phyloP scores from a whole-genome alignment of 2,797 vertebrate genomes.

The Gallirallus australis region DNA sequence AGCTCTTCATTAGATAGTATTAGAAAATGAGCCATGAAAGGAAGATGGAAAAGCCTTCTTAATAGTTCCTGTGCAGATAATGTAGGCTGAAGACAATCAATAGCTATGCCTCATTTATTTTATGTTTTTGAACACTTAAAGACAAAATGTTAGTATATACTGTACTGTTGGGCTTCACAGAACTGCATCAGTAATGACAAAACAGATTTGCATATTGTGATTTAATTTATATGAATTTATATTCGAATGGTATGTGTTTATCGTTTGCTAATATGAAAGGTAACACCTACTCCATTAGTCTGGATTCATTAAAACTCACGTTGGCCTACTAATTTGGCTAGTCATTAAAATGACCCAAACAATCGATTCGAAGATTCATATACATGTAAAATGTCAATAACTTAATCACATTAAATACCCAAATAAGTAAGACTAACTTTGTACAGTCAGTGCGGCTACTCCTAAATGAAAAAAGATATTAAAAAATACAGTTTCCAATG shows the following conservation, averaged over 20 bases:
- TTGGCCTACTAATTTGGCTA: neutral
- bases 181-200: conserved; percentile 72
- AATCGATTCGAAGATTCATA: neutral
- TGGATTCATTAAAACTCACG: neutral
- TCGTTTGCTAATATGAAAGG: conserved; percentile 41
- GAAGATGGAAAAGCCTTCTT: conserved; percentile 79
- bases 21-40: conserved; percentile 89
- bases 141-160: conserved; percentile 77
- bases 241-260: conserved; percentile 34
- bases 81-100: conserved; percentile 84
- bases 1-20: conserved; percentile 86
- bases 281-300: conserved; percentile 24
- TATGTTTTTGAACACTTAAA: conserved; percentile 80
- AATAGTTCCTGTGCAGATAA: conserved; percentile 80
- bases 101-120: conserved; percentile 89
- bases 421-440: neutral
- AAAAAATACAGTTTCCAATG: neutral
- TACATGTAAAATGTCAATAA: neutral
- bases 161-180: conserved; percentile 61
- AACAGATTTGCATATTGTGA: conserved; percentile 68
- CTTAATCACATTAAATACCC: neutral
- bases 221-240: conserved; percentile 58
- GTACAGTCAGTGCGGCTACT: neutral
- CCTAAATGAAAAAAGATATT: neutral
- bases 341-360: neutral